Percentiles rank a stretch among this genome's conserved stretches.
Conservation (phyloP, 2,888 invertebrate genomes). For the Exocentrus adspersus region DNA sequence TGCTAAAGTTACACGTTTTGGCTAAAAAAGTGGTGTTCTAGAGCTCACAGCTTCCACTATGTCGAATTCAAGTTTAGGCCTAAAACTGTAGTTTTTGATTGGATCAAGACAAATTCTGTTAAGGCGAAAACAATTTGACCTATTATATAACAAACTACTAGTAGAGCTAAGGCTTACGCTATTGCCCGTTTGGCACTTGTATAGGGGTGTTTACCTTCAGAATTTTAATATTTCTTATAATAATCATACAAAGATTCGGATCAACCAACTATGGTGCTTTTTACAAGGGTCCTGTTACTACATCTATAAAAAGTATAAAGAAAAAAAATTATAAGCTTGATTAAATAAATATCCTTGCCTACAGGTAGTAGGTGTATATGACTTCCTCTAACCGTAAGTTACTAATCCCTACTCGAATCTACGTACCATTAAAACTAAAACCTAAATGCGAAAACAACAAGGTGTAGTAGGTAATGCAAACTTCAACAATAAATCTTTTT, state of each 20-base stretch:
- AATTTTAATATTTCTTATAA: slow-evolving; percentile 39
- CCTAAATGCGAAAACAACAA: slow-evolving; percentile 44
- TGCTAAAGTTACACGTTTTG: slow-evolving; percentile 43
- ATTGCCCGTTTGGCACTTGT: slow-evolving; percentile 57
- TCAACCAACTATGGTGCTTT: slow-evolving; percentile 31
- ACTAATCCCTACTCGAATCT: slow-evolving; percentile 34
- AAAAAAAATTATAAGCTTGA: slow-evolving; percentile 2
- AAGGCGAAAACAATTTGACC: slow-evolving; percentile 23
- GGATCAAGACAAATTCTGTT: background rate
- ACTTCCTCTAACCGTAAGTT: too few relatives aligned
- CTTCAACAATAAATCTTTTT: slow-evolving; percentile 44
- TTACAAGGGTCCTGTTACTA: slow-evolving; percentile 6
- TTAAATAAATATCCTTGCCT: slow-evolving; percentile 9
- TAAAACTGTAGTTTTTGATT: slow-evolving; percentile 28
- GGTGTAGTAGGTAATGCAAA: slow-evolving; percentile 42
- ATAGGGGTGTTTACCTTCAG: slow-evolving; percentile 36
- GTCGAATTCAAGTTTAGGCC: slow-evolving; percentile 45
- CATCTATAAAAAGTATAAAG: background rate
- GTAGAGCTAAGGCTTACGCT: slow-evolving; percentile 55
- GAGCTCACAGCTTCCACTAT: slow-evolving; percentile 56
- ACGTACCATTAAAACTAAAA: slow-evolving; percentile 35
- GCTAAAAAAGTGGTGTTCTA: slow-evolving; percentile 56
- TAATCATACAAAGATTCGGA: slow-evolving; percentile 34
- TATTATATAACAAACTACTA: too few relatives aligned
- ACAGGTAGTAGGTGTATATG: too few relatives aligned